Evolutionary conservation across 2,888 invertebrate genomes (phyloP), one percentile per base, ranked within the genome.

Genomic region (Lepidochitona cinerea): DNA sequence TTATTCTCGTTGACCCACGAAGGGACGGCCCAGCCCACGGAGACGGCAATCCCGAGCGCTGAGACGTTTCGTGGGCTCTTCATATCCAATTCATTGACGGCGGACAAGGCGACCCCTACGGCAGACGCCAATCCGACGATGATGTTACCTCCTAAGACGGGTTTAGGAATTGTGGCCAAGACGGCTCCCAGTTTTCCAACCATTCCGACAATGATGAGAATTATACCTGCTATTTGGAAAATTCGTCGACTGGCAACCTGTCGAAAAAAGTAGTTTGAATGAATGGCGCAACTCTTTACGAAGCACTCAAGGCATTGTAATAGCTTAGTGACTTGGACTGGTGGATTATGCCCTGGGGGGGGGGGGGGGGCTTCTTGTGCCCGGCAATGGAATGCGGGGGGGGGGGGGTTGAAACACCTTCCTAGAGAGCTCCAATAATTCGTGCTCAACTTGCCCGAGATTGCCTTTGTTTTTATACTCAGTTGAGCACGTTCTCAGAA

Each of bases 121-220:
- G 74, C 73, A 70, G 73, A 75, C 3, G 72, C 74, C 26, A 77
- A 68, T 1, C 74, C 72, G 26, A 75, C 68, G 4, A 75, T 54
- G 1, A 75, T 52, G n/a, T 73, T 52, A 12, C 72, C 75, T 9
- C 78, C 78, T 3, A 76, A 37, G 9, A 78, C 69, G 1, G 78
- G 78, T 5, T 54, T 41, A 6, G 78, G 78, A 32, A 78, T 73
- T 18, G 74, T 74, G 12, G 74, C 74, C n/a, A 78, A 68, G 26
- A 76, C n/a, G 29, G 78, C 78, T 0, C 78, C 76, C 26, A 78
- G 29, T 54, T 78, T 78, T 9, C 78, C 78, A 26, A 78, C 53
- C 9, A 75, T 49, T 2, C 75, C 78, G 49, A 71, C 67, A 5
- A 70, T 0, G 9, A 78, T 69, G 33, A 74, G 69, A 0, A 76